Conservation (phyloP, 2,113 vertebrate genomes). For the Cyrtonyx montezumae region DNA sequence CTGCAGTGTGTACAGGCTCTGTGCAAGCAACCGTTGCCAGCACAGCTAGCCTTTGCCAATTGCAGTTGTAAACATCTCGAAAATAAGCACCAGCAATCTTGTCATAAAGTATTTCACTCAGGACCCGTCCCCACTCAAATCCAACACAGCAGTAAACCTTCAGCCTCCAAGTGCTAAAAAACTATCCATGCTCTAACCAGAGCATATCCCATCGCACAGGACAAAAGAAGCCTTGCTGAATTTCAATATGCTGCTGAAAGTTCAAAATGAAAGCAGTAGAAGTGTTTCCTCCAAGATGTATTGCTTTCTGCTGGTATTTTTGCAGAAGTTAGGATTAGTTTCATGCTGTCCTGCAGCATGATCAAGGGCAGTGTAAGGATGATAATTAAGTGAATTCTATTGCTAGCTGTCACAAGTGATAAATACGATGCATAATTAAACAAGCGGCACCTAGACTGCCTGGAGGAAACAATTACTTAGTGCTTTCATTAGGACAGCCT, state of each 20-base stretch:
- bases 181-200: background rate
- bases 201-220: accelerated
- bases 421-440: constrained; percentile 62
- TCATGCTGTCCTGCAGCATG: constrained; percentile 11
- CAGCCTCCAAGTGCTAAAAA: background rate
- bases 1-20: accelerated
- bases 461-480: constrained; percentile 42
- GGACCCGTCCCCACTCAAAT: background rate
- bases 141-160: background rate
- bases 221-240: background rate
- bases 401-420: constrained; percentile 24
- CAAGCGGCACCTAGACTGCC: background rate
- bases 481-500: constrained; percentile 17
- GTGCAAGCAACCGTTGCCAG: background rate
- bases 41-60: background rate
- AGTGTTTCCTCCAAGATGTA: background rate
- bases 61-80: background rate
- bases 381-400: constrained; percentile 37
- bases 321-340: constrained; percentile 13
- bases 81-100: background rate
- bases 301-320: background rate
- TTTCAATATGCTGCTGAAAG: background rate
- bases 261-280: background rate
- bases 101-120: background rate
- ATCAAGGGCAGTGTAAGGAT: constrained; percentile 16